Percentiles rank a stretch among this genome's conserved stretches.
Conservation (phyloP, 2,113 vertebrate species). For the Hypocryptadius cinnamomeus region DNA sequence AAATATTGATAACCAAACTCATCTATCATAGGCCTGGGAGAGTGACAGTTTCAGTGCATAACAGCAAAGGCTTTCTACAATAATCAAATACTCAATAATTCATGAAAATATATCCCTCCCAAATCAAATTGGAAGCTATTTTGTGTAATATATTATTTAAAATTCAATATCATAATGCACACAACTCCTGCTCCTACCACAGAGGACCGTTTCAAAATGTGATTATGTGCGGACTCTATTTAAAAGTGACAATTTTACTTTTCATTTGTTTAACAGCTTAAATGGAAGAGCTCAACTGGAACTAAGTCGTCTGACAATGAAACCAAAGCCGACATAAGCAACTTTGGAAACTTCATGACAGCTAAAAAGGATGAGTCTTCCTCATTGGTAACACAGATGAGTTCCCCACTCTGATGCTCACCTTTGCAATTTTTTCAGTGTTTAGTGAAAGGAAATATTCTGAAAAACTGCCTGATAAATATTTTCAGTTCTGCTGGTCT, state of each 20-base stretch:
- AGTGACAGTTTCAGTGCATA: constrained; percentile 70
- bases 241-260: constrained; percentile 79
- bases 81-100: constrained; percentile 80
- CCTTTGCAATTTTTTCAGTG: neutral
- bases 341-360: constrained; percentile 44
- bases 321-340: constrained; percentile 46
- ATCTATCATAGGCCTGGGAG: constrained; percentile 63
- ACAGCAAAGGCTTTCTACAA: constrained; percentile 72
- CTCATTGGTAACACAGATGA: neutral
- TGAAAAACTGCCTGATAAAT: neutral
- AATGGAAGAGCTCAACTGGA: constrained; percentile 65
- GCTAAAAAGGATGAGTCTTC: neutral
- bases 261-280: constrained; percentile 76
- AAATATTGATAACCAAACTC: constrained; percentile 77
- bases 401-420: neutral
- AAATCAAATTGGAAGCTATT: constrained; percentile 79
- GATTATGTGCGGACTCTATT: constrained; percentile 72
- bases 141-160: constrained; percentile 81
- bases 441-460: neutral
- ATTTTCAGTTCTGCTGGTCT: neutral
- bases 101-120: constrained; percentile 74
- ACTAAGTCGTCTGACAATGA: constrained; percentile 69
- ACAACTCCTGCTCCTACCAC: constrained; percentile 65
- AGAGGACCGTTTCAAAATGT: constrained; percentile 65
- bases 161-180: constrained; percentile 79